Evolutionary conservation across 2,888 invertebrate genomes (phyloP), one percentile per base, ranked within the genome.

Genomic region (Ornithoptera alexandrae): DNA sequence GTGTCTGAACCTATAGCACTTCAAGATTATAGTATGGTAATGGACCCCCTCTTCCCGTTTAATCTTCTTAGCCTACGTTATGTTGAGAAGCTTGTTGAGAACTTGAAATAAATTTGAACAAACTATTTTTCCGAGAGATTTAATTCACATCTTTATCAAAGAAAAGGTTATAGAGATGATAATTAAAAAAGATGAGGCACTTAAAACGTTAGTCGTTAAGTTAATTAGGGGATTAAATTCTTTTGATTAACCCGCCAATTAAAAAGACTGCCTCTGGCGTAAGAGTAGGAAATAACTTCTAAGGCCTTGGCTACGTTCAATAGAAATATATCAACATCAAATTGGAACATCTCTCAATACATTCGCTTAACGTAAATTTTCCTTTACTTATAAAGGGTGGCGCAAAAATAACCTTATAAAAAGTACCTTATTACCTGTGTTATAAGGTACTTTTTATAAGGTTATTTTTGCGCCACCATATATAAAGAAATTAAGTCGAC

Each of bases 11-110:
- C 57, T 39, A 22, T 39, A 39, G 57, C 57, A 22, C 57, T 57
- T 17, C 57, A 24, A 15, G 39, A 4, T 42, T n/a, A 57, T 7
- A 42, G 57, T 65, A 58, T 42, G 58, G 15, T 65, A 65, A 65
- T 58, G 58, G 30, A 65, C 58, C 39, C 15, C 39, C 20, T 39
- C 20, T 42, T 65, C 18, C 24, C 65, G 20, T 22, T 58, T 65
- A 65, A 65, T 15, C 39, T 57, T 39, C 65, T 24, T 39, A 53
- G n/a, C n/a, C n/a, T 53, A 53, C n/a, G 18, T 53, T 53, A 53
- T n/a, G 53, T 53, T 53, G 5, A 53, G 18, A 18, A 18, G 12
- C n/a, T 15, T n/a, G 4, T n/a, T 6, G 53, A 53, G 18, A 53
- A 30, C 30, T 30, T 5, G 30, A 30, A 30, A 30, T 30, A 30